Base-by-base conservation (phyloP, 2,113 vertebrate species). In the Aspidoscelis tigris region DNA sequence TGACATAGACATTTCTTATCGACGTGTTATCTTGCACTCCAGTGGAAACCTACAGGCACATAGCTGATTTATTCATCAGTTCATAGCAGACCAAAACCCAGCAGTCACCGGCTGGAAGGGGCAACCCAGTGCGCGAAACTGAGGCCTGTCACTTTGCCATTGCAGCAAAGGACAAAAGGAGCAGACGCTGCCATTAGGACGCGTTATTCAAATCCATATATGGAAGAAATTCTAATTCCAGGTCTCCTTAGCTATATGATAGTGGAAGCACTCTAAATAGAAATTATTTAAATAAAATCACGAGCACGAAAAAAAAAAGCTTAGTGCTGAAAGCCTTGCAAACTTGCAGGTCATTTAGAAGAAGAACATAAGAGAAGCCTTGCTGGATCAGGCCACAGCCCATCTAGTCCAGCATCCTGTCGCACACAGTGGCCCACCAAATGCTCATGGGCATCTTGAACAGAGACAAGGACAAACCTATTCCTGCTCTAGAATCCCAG, bases 41-140 rank as follows among this genome's bases (percentile, higher is more conserved):
- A 89, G 76, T 80, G 55, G 92, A 89, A 92, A 69, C 58, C 78
- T 89, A 71, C 75, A 50, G 82, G 88, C 77, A 88, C 2, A n/a
- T 33, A 41, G 0, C 7, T 26, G 24, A n/a, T 7, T 39, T 9
- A 18, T 4, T 14, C 50, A 74, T 6, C 44, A 47, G 41, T n/a
- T 14, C 76, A 4, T 24, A 68, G 9, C 47, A 50, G 71, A 47
- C 12, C 61, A 78, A n/a, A 44, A 71, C 33, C 16, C 53, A 68
- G n/a, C 1, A 70, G 47, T 10, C 3, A 33, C 26, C 66, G 44
- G 33, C 24, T 41, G 64, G 24, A 61, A 22, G 71, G 4, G 39
- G 18, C 64, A 7, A 61, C 18, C 71, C 7, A 84, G 14, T 11
- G 10, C 16, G 47, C 11, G 44, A 16, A 14, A 12, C 47, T 55